Percentiles rank a stretch among this genome's conserved stretches.
Conservation (phyloP, 2,797 vertebrate species). For the Valencia hispanica region DNA sequence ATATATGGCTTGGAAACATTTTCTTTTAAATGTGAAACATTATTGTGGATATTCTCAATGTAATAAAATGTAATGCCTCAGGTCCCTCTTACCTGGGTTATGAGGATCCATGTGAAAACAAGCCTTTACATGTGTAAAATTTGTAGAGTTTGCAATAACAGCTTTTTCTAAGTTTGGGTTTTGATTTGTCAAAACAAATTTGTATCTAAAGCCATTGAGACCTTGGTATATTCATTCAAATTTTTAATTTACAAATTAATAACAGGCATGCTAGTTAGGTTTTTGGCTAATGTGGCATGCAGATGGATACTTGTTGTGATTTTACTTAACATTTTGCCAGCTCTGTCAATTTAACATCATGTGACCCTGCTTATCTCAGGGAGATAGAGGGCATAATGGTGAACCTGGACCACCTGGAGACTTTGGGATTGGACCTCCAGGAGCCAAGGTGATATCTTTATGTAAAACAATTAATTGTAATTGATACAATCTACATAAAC, state of each 20-base stretch:
- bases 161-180: not conserved
- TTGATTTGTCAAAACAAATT: not conserved
- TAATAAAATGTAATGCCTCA: no score
- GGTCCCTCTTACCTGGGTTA: no score
- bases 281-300: not conserved
- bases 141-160: not conserved
- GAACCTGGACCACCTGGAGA: constrained; percentile 79
- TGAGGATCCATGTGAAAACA: not conserved
- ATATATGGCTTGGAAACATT: not conserved
- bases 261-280: not conserved
- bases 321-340: not conserved
- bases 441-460: constrained; percentile 71
- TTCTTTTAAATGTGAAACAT: not conserved
- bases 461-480: not conserved
- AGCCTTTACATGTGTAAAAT: not conserved
- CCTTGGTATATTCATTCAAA: not conserved
- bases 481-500: not conserved
- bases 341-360: not conserved
- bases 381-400: constrained; percentile 83
- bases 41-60: not conserved
- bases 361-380: constrained; percentile 67
- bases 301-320: not conserved
- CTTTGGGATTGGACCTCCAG: constrained; percentile 77
- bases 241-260: not conserved
- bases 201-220: not conserved